Conservation (phyloP, 2,113 vertebrate genomes). For the Corythaeola cristata region DNA sequence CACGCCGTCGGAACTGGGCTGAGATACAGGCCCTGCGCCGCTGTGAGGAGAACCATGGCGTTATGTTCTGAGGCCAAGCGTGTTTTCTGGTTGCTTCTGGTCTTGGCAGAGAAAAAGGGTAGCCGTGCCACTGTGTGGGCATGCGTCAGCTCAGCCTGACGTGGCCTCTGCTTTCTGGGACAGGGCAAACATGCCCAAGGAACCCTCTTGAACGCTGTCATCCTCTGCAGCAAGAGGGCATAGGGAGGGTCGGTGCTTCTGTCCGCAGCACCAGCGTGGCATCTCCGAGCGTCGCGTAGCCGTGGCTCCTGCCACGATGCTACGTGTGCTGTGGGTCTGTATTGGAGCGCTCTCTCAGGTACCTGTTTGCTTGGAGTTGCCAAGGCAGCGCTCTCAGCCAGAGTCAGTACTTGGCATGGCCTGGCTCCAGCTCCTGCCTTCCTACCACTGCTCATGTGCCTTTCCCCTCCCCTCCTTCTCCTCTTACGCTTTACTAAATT, state of each 20-base stretch:
- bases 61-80: background rate
- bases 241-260: background rate
- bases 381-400: background rate
- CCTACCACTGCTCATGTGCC: background rate
- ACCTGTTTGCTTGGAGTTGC: background rate
- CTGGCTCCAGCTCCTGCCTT: background rate
- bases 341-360: rapidly evolving
- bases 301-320: background rate
- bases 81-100: background rate
- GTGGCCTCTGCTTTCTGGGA: background rate
- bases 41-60: background rate
- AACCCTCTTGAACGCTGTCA: background rate
- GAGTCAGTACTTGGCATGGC: background rate
- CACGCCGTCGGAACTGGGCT: background rate
- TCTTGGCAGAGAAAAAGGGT: background rate
- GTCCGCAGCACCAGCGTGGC: background rate
- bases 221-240: background rate
- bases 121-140: background rate
- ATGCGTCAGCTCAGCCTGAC: background rate
- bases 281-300: background rate
- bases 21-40: background rate
- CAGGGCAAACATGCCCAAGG: background rate
- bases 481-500: background rate
- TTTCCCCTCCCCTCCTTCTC: background rate
- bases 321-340: rapidly evolving